Conservation (phyloP, 2,113 vertebrate species). For the Amia ocellicauda region DNA sequence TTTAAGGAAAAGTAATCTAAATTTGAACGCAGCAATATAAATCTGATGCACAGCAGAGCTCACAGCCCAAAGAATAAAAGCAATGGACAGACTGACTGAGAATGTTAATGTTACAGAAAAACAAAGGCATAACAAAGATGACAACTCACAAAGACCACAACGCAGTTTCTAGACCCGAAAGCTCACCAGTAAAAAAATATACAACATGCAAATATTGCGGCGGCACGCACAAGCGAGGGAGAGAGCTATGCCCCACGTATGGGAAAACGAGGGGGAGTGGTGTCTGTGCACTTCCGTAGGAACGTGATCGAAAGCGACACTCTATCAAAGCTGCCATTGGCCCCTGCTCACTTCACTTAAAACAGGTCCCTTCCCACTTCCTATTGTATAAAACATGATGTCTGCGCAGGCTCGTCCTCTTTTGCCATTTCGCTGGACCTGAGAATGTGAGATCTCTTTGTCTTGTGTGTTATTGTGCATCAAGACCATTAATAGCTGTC, state of each 20-base stretch:
- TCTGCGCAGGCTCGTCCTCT: no score
- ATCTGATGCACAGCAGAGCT: background rate
- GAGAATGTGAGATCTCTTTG: no score
- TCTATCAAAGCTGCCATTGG: no score
- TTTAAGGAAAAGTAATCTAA: background rate
- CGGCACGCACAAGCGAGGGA: background rate
- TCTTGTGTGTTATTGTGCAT: no score
- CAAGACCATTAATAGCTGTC: no score
- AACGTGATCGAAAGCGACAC: no score
- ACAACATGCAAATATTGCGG: background rate
- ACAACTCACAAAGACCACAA: background rate
- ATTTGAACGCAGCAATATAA: background rate
- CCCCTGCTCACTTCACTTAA: no score
- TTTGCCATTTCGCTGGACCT: no score
- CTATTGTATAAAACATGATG: no score
- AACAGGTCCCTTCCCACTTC: no score
- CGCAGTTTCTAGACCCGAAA: background rate
- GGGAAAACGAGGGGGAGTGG: no score
- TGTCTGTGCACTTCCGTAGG: no score
- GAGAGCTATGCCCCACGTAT: background rate
- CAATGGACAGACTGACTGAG: background rate
- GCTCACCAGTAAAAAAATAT: background rate
- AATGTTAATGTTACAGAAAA: background rate
- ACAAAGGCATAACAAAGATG: background rate
- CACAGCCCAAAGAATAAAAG: background rate